Evolutionary conservation across 2,113 vertebrate species (phyloP), one percentile per base, ranked within the genome.

Genomic region (Pseudorasbora parva): DNA sequence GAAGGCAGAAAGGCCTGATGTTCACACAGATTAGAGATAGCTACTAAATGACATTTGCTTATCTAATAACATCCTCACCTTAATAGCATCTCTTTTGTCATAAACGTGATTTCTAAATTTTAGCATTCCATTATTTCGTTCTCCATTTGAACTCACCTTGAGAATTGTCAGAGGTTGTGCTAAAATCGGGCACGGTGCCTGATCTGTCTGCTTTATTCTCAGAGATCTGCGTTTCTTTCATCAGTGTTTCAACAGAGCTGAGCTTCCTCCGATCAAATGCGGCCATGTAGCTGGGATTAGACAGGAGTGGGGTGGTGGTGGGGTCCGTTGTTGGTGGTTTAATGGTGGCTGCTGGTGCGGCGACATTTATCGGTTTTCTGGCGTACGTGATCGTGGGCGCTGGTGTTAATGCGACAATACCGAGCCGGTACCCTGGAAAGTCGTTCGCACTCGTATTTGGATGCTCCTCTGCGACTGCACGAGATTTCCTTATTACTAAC

Each of bases 81-180:
- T n/a, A 1, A 47, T 7, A 23, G 12, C 45, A 74, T 19, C 27
- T 19, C 8, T 72, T 2, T 45, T 72, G 37, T 12, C 45, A 27
- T 25, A 19, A 74, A 74, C 4, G 23, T 51, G 15, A 74, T 51
- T 49, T 45, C 9, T 69, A 0, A 1, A 27, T 73, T 10, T 37
- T 17, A 1, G 30, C 9, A 37, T 68, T 68, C 8, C 4, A 33
- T 21, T 30, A 23, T 54, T 56, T 14, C 14, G 5, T n/a, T 15
- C 3, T 19, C 27, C 2, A 59, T 51, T 21, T 71, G 27, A 54
- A 89, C 94, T 93, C 92, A 94, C 94, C 94, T 93, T 92, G 94
- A 57, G 80, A 85, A 27, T 75, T 88, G 64, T 93, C 91, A 11
- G 86, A 2, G 54, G 82, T 83, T 57, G 92, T 89, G 78, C 90